Percentiles rank a stretch among this genome's conserved stretches.
Evolutionary conservation across 30 jellyfish, hydroid and myxozoan genomes (phyloP).

Genomic region (Mastigias papua): DNA sequence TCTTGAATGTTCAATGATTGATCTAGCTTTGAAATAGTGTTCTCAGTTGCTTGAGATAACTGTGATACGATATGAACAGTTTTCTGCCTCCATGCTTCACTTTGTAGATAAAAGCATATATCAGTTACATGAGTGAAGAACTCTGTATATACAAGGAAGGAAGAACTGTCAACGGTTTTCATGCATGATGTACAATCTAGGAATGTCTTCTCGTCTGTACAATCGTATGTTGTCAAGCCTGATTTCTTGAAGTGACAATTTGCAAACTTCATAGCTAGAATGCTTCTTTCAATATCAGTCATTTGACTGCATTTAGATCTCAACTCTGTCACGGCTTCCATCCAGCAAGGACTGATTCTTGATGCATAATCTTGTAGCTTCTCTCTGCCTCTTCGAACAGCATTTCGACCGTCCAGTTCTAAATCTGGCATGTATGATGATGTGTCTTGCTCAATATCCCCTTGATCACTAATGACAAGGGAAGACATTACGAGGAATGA

Average conservation of each 20-base stretch:
- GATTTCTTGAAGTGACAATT: constrained; percentile 92
- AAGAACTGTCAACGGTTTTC: constrained; percentile 61
- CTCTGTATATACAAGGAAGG: constrained; percentile 84
- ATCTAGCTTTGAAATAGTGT: constrained; percentile 70
- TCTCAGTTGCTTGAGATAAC: constrained; percentile 67
- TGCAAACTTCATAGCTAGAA: constrained; percentile 86
- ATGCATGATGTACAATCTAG: constrained; percentile 71
- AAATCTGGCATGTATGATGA: background rate
- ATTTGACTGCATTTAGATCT: constrained; percentile 71
- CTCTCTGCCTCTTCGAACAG: constrained; percentile 54
- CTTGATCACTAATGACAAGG: background rate
- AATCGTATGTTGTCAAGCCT: constrained; percentile 78
- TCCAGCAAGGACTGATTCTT: constrained; percentile 80
- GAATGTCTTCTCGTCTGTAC: constrained; percentile 58
- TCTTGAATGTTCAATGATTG: constrained; percentile 67
- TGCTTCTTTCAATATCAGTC: constrained; percentile 83
- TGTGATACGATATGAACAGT: constrained; percentile 78
- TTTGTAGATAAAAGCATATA: constrained; percentile 85
- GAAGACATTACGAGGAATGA: background rate
- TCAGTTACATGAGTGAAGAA: constrained; percentile 87
- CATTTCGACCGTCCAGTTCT: background rate
- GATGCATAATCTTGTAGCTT: constrained; percentile 43
- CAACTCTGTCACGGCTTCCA: constrained; percentile 67
- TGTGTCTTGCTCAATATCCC: background rate
- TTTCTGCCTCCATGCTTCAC: constrained; percentile 87